Base-by-base conservation (phyloP, 2,888 invertebrate genomes). In the Clanis bilineata region DNA sequence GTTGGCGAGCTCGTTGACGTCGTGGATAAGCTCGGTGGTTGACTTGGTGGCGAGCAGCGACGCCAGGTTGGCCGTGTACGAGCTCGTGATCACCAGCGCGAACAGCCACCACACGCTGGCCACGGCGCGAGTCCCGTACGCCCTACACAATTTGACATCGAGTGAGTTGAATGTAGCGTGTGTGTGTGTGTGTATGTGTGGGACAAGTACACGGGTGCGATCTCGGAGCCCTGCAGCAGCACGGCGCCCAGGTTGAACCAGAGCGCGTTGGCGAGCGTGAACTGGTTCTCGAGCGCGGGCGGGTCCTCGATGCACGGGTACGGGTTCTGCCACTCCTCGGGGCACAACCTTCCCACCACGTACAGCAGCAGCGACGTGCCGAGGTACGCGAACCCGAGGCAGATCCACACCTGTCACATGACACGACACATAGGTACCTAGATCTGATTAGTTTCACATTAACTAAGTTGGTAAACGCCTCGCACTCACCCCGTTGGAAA, bases 91-190 rank as follows among this genome's bases (percentile, higher is more conserved):
- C 75, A 97, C 97, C 65, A 97, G 90, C 23, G 96, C 96, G 85
- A 98, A 98, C 82, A 97, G 95, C 96, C 97, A 97, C 97, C 96
- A 96, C 51, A 95, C 94, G 44, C 96, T 95, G 18, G 97, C 98
- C 54, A 97, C 95, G 71, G 97, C 95, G 67, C 98, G 94, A 5
- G 97, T 97, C 0, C 97, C 97, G 68, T 96, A 95, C 15, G 97
- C 97, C 72, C 97, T 97, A 84, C 61, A 18, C 15, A 56, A 36
- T 12, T 10, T 36, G 5, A 10, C 36, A 9, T 12, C 9, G 36
- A 12, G 36, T 6, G 6, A 25, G 25, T 25, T 25, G 6, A 41
- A 41, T 10, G 21, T n/a, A 3, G 44, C 10, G 21, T 9, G 25
- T 3, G 23, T 45, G 23, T 25, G 9, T 25, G 3, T 10, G 12